Conservation (phyloP, 2,113 vertebrate genomes). For the Pteropus alecto region DNA sequence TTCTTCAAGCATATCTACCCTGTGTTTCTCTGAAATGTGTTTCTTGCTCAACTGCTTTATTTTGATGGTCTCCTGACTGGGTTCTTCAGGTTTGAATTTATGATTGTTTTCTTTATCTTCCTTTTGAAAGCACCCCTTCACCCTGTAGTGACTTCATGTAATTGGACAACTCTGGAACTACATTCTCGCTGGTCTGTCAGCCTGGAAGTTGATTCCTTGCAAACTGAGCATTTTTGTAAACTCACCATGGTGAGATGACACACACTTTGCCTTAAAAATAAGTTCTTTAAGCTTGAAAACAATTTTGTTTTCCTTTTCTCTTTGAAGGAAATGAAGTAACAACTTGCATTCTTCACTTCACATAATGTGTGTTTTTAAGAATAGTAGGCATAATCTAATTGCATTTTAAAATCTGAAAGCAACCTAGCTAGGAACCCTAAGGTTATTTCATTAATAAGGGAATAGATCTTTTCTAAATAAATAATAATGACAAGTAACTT, state of each 20-base stretch:
- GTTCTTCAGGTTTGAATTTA: background rate
- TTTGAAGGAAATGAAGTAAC: background rate
- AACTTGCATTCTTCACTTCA: background rate
- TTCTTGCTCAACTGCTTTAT: background rate
- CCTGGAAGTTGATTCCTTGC: constrained; percentile 8
- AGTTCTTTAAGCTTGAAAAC: constrained; percentile 25
- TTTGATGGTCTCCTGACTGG: background rate
- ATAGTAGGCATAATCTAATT: background rate
- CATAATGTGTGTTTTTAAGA: background rate
- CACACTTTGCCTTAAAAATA: background rate
- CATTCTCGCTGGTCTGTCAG: constrained; percentile 10
- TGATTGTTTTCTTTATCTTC: background rate
- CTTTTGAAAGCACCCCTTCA: background rate
- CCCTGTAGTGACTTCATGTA: background rate
- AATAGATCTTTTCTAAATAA: constrained; percentile 1
- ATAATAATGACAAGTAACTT: background rate
- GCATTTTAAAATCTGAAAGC: background rate
- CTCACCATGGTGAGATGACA: background rate
- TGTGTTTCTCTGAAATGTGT: background rate
- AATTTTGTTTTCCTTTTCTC: background rate
- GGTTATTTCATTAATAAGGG: background rate
- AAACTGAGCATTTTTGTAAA: constrained; percentile 18
- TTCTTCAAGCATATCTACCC: background rate
- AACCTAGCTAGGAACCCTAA: background rate
- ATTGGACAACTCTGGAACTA: background rate